Percentiles rank a stretch among this genome's conserved stretches.
phyloP scores from a whole-genome alignment of 2,888 invertebrate species.

The Luperina nickerlii region DNA sequence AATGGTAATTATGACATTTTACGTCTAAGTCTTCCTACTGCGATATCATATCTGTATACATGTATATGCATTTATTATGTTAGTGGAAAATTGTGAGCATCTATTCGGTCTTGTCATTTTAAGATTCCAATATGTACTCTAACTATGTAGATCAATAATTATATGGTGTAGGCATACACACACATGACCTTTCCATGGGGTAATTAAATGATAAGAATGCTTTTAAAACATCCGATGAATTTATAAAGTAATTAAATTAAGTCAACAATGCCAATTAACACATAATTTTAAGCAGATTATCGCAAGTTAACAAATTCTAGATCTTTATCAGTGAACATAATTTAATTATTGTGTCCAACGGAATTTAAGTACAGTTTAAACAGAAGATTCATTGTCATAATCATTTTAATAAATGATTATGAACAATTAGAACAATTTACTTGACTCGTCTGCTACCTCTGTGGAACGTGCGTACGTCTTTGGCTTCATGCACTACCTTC shows the following conservation, averaged over 20 bases:
- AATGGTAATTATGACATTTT: not conserved
- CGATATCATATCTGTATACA: not conserved
- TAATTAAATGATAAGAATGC: constrained; percentile 16
- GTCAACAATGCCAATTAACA: constrained; percentile 49
- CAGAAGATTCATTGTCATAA: not conserved
- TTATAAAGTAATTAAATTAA: constrained; percentile 39
- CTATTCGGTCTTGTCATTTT: not conserved
- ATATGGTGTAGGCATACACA: too few species aligned
- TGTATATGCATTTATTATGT: too few species aligned
- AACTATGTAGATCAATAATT: not conserved
- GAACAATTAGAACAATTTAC: too few species aligned
- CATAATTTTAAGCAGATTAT: constrained; percentile 42
- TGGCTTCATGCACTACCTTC: too few species aligned
- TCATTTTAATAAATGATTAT: not conserved
- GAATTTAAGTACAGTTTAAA: constrained; percentile 26
- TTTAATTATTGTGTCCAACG: constrained; percentile 14
- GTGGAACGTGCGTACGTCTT: too few species aligned
- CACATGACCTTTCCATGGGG: not conserved
- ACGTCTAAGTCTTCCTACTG: not conserved
- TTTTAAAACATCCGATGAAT: constrained; percentile 17
- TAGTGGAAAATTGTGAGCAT: not conserved
- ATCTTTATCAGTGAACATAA: constrained; percentile 28
- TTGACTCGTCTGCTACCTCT: too few species aligned
- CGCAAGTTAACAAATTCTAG: constrained; percentile 31
- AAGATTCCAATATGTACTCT: not conserved